phyloP scores from a whole-genome alignment of 2,113 vertebrate genomes.

The Pristiophorus japonicus region DNA sequence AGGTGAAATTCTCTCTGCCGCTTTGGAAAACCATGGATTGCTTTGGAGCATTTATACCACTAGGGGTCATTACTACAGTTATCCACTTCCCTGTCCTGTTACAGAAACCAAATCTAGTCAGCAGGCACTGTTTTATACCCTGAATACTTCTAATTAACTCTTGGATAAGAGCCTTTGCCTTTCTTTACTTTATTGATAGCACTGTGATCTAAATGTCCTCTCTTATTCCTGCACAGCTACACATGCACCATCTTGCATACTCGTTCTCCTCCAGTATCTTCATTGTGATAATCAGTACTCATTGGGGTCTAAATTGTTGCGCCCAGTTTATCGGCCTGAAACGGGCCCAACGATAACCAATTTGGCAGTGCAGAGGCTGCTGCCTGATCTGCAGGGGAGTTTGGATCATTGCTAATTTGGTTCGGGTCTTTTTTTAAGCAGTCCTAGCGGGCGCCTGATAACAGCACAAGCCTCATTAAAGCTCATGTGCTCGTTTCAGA shows the following conservation, averaged over 20 bases:
- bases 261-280: background rate
- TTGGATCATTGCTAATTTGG: background rate
- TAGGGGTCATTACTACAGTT: background rate
- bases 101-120: background rate
- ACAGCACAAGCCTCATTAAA: background rate
- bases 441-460: background rate
- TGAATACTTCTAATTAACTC: no score
- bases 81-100: background rate
- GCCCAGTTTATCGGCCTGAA: background rate
- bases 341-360: background rate
- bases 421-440: background rate
- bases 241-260: background rate
- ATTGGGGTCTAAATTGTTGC: background rate
- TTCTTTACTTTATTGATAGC: background rate
- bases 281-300: background rate
- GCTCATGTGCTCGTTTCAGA: background rate
- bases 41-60: background rate
- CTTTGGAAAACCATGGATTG: background rate
- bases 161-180: background rate
- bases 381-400: no score
- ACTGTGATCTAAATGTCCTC: background rate
- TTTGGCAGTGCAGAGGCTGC: background rate
- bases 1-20: background rate
- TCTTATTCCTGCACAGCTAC: background rate
- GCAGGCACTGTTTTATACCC: no score